Evolutionary conservation across 2,797 vertebrate species (phyloP), one percentile per base, ranked within the genome.

Genomic region (Kryptopterus vitreolus): DNA sequence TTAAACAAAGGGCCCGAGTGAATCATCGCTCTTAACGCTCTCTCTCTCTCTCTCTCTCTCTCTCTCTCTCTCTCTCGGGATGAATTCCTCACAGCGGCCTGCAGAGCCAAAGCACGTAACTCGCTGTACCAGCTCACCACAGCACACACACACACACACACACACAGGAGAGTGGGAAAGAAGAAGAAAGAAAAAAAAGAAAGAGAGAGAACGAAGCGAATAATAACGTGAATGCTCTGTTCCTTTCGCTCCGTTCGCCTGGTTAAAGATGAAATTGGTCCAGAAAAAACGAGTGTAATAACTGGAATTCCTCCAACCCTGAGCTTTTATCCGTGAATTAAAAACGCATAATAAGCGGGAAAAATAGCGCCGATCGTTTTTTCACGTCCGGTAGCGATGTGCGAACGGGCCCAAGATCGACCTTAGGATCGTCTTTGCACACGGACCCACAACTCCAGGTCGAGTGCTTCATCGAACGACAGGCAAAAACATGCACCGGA

Each of bases 1-100:
- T 85, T 79, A 85, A 86, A 88, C 82, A 87, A 86, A 81, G 80
- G 81, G 77, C 78, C 68, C 48, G 71, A 76, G 79, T 87, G 88
- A 88, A 86, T 88, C 88, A 88, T 86, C 75, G 0, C 73, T 82
- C 82, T 85, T 81, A 71, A 66, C 22, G 20, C 6, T 6, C 29
- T 55, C 29, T 55, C 29, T 73, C 12, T 12, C 52, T 35, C 52
- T n/a, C n/a, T n/a, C 20, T 0, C 24, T 50, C 43, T 29, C 46
- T 48, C 66, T 43, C 35, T 22, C 68, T 29, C 43, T 18, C 24
- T 48, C 26, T 29, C 66, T 22, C 26, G 20, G 31, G 58, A 69
- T 72, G 65, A 79, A 83, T 82, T 48, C 76, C 76, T 65, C 43
- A 79, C 71, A 66, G 57, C 66, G 70, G 78, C 83, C 82, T 52